phyloP scores from a whole-genome alignment of 2,113 vertebrate genomes.

The Sorex araneus region DNA sequence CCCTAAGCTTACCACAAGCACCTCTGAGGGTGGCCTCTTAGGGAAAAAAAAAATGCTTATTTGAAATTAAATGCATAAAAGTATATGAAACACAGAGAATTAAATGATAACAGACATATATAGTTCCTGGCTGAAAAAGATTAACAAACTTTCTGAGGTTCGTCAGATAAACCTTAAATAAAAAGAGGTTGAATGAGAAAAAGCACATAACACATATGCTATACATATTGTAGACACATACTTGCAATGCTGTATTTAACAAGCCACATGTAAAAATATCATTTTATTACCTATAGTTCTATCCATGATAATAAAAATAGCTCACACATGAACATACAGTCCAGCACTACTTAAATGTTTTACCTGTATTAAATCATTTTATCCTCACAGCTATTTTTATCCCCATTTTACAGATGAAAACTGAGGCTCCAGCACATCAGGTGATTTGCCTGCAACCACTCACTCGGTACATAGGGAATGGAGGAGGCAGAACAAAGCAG shows the following conservation, averaged over 20 bases:
- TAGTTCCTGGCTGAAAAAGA: slow-evolving; percentile 35
- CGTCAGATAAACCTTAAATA: slow-evolving; percentile 51
- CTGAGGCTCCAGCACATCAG: neutral
- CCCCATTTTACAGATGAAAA: slow-evolving; percentile 50
- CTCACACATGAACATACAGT: neutral
- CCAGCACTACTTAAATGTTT: slow-evolving; percentile 7
- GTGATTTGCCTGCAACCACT: slow-evolving; percentile 1
- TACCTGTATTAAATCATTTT: neutral
- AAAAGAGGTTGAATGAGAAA: slow-evolving; percentile 44
- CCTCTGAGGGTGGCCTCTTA: too few relatives aligned
- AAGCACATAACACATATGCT: neutral
- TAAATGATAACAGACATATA: too few relatives aligned
- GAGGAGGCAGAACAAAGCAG: neutral
- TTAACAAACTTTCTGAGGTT: slow-evolving; percentile 2
- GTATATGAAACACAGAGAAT: too few relatives aligned
- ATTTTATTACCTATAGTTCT: slow-evolving; percentile 13
- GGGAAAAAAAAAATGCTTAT: neutral
- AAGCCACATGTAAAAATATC: neutral
- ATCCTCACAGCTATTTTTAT: slow-evolving; percentile 13
- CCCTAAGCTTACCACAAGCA: too few relatives aligned
- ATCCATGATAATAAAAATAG: neutral
- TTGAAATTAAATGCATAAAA: neutral
- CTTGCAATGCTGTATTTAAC: slow-evolving; percentile 18
- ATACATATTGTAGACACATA: neutral
- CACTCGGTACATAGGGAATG: neutral